Percentiles rank a stretch among this genome's conserved stretches.
Evolutionary conservation across 2,888 invertebrate species (phyloP).

Genomic region (Laspeyria flexula): DNA sequence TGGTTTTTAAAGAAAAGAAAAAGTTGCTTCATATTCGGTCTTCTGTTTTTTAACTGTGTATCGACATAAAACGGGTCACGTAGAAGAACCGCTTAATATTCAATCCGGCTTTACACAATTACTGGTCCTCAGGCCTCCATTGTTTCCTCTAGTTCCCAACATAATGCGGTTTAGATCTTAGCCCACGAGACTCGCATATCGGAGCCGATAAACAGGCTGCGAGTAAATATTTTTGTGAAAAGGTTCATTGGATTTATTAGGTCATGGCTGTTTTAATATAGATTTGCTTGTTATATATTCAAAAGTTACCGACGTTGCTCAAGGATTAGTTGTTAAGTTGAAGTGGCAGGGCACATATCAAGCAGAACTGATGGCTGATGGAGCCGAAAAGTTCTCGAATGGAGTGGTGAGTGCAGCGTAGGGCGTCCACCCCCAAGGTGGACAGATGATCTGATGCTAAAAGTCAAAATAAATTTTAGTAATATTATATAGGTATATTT

Average conservation of each 20-base stretch:
- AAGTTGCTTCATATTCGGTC: constrained; percentile 1
- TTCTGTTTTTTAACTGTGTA: constrained; percentile 11
- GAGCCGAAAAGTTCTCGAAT: too few relatives aligned
- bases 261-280: not conserved
- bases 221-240: constrained; percentile 1
- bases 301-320: too few relatives aligned
- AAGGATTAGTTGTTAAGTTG: too few relatives aligned
- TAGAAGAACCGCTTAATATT: constrained; percentile 37
- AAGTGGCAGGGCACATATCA: too few relatives aligned
- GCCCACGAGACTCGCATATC: constrained; percentile 30
- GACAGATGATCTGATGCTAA: too few relatives aligned
- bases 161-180: constrained; percentile 37
- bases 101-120: constrained; percentile 45
- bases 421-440: too few relatives aligned
- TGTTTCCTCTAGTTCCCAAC: constrained; percentile 23
- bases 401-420: too few relatives aligned
- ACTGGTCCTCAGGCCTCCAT: constrained; percentile 31
- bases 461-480: too few relatives aligned
- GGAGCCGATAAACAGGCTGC: constrained; percentile 25
- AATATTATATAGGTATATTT: too few relatives aligned
- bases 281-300: not conserved
- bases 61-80: constrained; percentile 21
- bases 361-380: too few relatives aligned
- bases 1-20: too few relatives aligned
- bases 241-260: not conserved